Base-by-base conservation (phyloP, 2,797 vertebrate species). In the Amblyraja radiata region DNA sequence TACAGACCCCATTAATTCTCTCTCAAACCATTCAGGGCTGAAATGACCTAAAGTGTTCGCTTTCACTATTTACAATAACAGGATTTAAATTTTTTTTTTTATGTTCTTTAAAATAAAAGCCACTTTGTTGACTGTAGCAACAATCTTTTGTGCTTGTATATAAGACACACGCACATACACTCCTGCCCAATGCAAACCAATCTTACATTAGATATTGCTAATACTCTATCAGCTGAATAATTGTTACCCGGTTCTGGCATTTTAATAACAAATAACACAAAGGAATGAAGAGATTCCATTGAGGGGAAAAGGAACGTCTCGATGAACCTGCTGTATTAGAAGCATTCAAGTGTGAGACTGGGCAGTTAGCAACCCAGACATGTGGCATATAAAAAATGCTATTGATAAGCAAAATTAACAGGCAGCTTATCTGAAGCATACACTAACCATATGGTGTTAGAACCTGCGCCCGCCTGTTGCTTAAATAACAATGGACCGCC, bases 381-480 rank as follows among this genome's bases (percentile, higher is more conserved):
- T 7, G 94, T 96, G 96, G 96, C 97, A 97, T 97, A 98, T 97
- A 97, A 97, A 97, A 92, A 96, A 96, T 94, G 96, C 96, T 95
- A 95, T 96, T 97, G 97, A 97, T 97, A 97, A 97, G 96, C 96
- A 96, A 96, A 97, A 96, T 96, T 96, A 96, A 96, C 95, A 96
- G 96, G 97, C 97, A 97, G 96, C 96, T 96, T 97, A 97, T 97
- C 97, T 96, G 97, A 97, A 97, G 97, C 97, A 97, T 97, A 98
- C 97, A 98, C 96, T 94, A 96, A 97, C 98, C 98, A 99, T 99
- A 98, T 99, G 98, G 98, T 98, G 95, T 95, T 95, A 95, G 96
- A 96, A 95, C 96, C 96, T 97, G 97, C 95, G 94, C 97, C 46
- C 95, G 97, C 98, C 95, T 98, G 97, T 98, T 98, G 98, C 97